Conservation (phyloP, 2,888 invertebrate species). For the Tortrix viridana region DNA sequence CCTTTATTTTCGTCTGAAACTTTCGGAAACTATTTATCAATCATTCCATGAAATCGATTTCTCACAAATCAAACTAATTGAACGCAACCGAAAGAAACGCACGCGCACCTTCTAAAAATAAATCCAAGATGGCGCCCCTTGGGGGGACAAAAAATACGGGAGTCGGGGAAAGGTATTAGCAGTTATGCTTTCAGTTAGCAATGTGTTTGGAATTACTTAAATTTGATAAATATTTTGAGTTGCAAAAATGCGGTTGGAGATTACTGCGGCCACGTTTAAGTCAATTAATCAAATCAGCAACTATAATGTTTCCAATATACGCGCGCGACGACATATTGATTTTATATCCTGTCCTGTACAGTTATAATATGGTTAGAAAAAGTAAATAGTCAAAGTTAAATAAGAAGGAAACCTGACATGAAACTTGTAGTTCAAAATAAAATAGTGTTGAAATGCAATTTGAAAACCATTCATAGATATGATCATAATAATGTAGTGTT, state of each 20-base stretch:
- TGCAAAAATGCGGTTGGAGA: neutral
- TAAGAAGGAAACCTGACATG: no score
- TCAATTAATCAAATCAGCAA: no score
- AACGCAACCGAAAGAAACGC: constrained; percentile 56
- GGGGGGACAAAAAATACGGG: constrained; percentile 54
- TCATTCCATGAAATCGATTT: constrained; percentile 62
- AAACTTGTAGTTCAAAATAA: no score
- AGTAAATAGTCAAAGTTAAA: no score
- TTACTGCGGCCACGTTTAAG: no score
- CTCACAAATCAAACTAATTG: constrained; percentile 77
- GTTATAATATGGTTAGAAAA: no score
- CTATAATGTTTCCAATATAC: no score
- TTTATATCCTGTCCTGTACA: no score
- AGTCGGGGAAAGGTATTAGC: constrained; percentile 53
- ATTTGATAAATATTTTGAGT: constrained; percentile 10
- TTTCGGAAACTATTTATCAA: constrained; percentile 29
- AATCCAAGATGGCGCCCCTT: constrained; percentile 65
- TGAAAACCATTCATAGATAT: no score
- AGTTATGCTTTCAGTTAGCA: constrained; percentile 49
- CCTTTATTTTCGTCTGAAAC: constrained; percentile 16
- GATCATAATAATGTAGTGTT: no score
- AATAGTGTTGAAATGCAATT: no score
- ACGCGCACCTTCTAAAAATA: constrained; percentile 68
- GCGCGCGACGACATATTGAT: no score
- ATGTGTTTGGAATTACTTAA: constrained; percentile 41